phyloP scores from a whole-genome alignment of 1,140 invertebrate species.

The Rhopalosiphum padi region DNA sequence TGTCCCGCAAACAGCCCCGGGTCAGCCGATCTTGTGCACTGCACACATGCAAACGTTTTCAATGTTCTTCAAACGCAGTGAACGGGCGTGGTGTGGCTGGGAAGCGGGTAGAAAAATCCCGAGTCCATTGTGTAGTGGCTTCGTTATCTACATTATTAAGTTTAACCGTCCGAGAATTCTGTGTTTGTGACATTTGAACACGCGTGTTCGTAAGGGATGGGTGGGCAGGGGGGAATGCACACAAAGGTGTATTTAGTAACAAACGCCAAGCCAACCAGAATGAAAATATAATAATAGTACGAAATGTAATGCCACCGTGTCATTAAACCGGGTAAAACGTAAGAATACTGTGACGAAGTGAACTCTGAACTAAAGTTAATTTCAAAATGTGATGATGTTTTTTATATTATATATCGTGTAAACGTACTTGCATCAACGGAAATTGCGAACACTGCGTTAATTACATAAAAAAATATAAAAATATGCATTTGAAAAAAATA shows the following conservation, averaged over 20 bases:
- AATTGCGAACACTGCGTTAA: neutral
- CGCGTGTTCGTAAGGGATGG: neutral
- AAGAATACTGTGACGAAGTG: too few relatives aligned
- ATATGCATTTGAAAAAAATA: neutral
- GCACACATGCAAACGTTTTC: neutral
- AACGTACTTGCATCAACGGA: neutral
- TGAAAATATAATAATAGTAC: neutral
- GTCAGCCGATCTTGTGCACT: neutral
- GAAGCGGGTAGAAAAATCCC: neutral
- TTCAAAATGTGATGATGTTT: neutral
- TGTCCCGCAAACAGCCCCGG: constrained; percentile 20
- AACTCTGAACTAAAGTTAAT: neutral
- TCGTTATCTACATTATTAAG: constrained; percentile 3
- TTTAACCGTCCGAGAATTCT: neutral
- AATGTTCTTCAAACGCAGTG: neutral
- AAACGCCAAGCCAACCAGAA: neutral
- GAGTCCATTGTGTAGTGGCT: neutral
- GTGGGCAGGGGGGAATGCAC: too few relatives aligned
- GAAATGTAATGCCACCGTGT: neutral
- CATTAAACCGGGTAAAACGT: neutral
- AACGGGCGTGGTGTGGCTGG: too few relatives aligned
- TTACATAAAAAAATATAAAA: neutral
- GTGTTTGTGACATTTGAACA: neutral
- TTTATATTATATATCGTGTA: neutral
- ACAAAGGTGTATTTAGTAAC: neutral